phyloP scores from a whole-genome alignment of 1,140 invertebrate genomes.

The Phocides pigmalion region DNA sequence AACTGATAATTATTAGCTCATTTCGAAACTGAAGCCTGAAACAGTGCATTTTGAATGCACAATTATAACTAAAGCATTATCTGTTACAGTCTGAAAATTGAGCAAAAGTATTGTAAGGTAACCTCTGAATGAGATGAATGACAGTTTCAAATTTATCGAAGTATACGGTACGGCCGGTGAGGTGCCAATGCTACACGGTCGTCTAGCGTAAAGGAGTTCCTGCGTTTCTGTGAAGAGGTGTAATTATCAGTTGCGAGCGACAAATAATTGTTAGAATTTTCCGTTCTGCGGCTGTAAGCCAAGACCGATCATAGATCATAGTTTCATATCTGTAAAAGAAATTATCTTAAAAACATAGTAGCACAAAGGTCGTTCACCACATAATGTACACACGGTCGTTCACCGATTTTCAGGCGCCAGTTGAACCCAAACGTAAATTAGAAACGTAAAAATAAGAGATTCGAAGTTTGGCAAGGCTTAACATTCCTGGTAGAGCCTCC shows the following conservation, averaged over 20 bases:
- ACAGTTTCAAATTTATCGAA: no score
- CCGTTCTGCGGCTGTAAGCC: no score
- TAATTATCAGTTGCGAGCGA: no score
- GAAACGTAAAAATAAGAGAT: not conserved
- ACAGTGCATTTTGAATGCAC: conserved; percentile 6
- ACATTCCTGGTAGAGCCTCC: conserved; percentile 17
- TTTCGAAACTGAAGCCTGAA: conserved; percentile 42
- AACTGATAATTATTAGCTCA: conserved; percentile 43
- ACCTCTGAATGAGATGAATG: no score
- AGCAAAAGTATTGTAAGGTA: not conserved
- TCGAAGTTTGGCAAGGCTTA: conserved; percentile 14
- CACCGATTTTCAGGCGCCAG: not conserved
- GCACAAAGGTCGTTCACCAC: no score
- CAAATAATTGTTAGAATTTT: no score
- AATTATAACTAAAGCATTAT: not conserved
- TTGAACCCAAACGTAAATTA: not conserved
- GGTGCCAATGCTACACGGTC: no score
- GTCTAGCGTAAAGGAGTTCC: no score
- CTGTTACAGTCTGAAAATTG: not conserved
- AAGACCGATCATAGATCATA: no score
- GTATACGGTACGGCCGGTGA: no score
- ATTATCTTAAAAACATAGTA: not conserved
- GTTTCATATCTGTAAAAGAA: not conserved
- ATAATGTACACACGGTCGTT: not conserved
- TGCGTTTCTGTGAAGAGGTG: no score